phyloP scores from a whole-genome alignment of 2,888 invertebrate species.

The Tethea ocularis region DNA sequence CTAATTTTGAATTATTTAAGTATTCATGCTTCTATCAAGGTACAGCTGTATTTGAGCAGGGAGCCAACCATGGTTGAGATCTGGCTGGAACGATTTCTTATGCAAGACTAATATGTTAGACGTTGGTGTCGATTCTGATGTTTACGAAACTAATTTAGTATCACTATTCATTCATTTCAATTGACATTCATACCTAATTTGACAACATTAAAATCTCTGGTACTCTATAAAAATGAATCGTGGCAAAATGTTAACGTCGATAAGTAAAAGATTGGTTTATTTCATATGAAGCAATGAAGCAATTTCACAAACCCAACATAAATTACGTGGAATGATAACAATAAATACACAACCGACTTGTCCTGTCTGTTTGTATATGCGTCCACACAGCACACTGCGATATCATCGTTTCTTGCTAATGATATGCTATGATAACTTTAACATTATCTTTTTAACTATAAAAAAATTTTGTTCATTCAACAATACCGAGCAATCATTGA shows the following conservation, averaged over 20 bases:
- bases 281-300: no score
- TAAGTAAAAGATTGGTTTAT: not conserved
- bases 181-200: no score
- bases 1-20: not conserved
- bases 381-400: not conserved
- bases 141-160: no score
- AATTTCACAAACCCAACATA: not conserved
- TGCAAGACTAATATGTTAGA: no score
- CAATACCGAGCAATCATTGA: no score
- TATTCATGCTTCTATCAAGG: not conserved
- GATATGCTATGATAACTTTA: no score
- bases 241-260: not conserved
- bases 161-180: no score
- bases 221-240: not conserved
- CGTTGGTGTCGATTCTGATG: no score
- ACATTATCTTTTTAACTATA: no score
- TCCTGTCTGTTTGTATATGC: not conserved
- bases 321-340: slow-evolving; percentile 3
- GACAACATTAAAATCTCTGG: no score
- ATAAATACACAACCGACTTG: not conserved
- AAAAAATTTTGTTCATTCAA: no score
- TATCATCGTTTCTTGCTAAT: not conserved
- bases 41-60: not conserved
- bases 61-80: not conserved
- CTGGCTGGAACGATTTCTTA: not conserved